These are phyloP conservation scores for Heliconius cydno DNA, from an alignment of 2,888 invertebrate genomes.

Conservation along the genomic window DNA sequence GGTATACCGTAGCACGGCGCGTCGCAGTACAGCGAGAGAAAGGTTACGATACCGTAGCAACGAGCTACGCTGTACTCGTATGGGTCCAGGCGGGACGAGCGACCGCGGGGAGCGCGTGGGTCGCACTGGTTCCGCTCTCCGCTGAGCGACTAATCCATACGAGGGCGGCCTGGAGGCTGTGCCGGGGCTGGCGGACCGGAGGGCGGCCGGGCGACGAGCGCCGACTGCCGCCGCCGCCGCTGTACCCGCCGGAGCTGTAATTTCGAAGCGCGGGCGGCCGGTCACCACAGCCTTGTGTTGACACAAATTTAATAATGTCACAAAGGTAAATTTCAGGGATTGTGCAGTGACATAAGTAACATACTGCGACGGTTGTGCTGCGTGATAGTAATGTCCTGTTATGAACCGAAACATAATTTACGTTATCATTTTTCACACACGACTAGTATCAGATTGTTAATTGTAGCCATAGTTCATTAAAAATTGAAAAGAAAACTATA, in stretches of 20 bases:
- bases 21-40: slow-evolving; percentile 55
- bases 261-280: slow-evolving; percentile 50
- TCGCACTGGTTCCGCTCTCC: slow-evolving; percentile 73
- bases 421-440: background rate
- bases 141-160: slow-evolving; percentile 80
- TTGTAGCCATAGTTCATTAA: background rate
- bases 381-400: background rate
- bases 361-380: slow-evolving; percentile 9
- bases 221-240: slow-evolving; percentile 59
- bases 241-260: slow-evolving; percentile 55
- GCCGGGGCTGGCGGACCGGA: slow-evolving; percentile 79
- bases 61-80: slow-evolving; percentile 44
- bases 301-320: slow-evolving; percentile 78
- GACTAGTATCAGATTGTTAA: background rate
- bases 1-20: slow-evolving; percentile 57
- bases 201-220: slow-evolving; percentile 73
- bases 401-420: background rate
- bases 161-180: slow-evolving; percentile 77
- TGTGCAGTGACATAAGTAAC: slow-evolving; percentile 59
- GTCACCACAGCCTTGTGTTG: slow-evolving; percentile 70
- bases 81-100: slow-evolving; percentile 53
- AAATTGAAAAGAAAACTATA: background rate
- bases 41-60: slow-evolving; percentile 59
- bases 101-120: slow-evolving; percentile 72
- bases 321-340: slow-evolving; percentile 62